A percentile compares a stretch with the other conserved stretches of the same genome.
Evolutionary conservation across 1,140 invertebrate genomes (phyloP).

Genomic region (Drosophila simulans): DNA sequence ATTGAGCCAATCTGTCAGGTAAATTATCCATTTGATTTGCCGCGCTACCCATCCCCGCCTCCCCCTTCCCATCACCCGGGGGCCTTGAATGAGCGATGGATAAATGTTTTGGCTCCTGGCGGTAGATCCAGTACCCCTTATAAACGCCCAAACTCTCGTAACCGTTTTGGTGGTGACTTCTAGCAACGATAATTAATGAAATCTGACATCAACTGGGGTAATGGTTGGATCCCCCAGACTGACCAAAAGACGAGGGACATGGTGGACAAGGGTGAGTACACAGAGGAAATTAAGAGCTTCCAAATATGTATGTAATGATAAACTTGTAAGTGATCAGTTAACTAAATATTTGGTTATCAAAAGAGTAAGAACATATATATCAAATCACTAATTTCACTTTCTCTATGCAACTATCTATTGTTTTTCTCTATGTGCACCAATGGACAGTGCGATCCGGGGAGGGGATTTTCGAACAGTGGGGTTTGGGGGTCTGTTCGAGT

Average conservation of each 20-base stretch:
- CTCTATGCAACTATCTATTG: too few species aligned
- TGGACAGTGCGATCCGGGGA: conserved; percentile 6
- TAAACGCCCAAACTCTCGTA: conserved; percentile 6
- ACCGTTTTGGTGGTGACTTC: conserved; percentile 69
- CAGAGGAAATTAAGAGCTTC: background rate
- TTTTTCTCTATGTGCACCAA: conserved; percentile 11
- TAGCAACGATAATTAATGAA: conserved; percentile 84
- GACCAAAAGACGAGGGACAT: conserved; percentile 1
- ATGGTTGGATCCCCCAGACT: conserved; percentile 28
- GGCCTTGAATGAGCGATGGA: background rate
- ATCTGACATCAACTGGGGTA: conserved; percentile 64
- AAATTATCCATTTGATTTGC: conserved; percentile 72
- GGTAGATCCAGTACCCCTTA: background rate
- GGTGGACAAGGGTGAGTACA: conserved; percentile 18
- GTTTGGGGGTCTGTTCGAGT: conserved; percentile 24
- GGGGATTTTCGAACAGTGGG: background rate
- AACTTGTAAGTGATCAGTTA: too few species aligned
- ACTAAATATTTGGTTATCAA: background rate
- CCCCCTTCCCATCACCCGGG: background rate
- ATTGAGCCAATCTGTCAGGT: conserved; percentile 26
- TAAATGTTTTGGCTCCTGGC: conserved; percentile 12
- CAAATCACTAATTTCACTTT: too few species aligned
- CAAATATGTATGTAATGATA: background rate
- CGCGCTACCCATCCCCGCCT: conserved; percentile 5
- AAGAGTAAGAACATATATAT: background rate